Evolutionary conservation across 2,797 vertebrate genomes (phyloP).

Genomic region (Otolemur crassicaudatus): DNA sequence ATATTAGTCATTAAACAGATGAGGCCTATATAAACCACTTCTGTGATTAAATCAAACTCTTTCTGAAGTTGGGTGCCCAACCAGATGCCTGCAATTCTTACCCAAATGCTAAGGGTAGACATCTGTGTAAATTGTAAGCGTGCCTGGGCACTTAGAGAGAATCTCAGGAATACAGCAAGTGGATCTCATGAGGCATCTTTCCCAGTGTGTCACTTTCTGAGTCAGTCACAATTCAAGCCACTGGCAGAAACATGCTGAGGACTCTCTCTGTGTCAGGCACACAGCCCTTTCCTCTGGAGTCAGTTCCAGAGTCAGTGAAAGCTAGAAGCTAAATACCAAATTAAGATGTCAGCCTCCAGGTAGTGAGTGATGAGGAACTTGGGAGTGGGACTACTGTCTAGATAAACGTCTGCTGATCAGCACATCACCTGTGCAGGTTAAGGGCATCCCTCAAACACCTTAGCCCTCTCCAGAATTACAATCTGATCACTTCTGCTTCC

Average conservation of each 20-base stretch:
- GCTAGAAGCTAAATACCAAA: background rate
- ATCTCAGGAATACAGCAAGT: background rate
- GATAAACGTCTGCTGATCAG: background rate
- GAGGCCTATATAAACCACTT: background rate
- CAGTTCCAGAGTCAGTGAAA: background rate
- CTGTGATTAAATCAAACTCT: background rate
- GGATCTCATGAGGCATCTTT: background rate
- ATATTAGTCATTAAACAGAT: slow-evolving; percentile 5
- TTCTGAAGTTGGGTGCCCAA: slow-evolving; percentile 8
- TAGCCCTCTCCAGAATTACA: background rate
- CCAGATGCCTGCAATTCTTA: background rate
- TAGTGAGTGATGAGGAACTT: background rate
- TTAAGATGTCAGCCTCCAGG: background rate
- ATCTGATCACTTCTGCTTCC: background rate
- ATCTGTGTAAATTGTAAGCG: background rate
- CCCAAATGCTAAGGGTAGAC: background rate
- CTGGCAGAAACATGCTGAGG: background rate
- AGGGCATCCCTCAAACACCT: background rate
- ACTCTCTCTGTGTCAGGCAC: background rate
- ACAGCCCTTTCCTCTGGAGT: background rate
- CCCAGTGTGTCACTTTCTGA: slow-evolving; percentile 11
- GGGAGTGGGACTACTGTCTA: background rate
- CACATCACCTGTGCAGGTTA: background rate
- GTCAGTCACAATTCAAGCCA: slow-evolving; percentile 21
- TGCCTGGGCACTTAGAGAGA: background rate